phyloP scores from a whole-genome alignment of 2,113 vertebrate genomes.

The Alces alces region DNA sequence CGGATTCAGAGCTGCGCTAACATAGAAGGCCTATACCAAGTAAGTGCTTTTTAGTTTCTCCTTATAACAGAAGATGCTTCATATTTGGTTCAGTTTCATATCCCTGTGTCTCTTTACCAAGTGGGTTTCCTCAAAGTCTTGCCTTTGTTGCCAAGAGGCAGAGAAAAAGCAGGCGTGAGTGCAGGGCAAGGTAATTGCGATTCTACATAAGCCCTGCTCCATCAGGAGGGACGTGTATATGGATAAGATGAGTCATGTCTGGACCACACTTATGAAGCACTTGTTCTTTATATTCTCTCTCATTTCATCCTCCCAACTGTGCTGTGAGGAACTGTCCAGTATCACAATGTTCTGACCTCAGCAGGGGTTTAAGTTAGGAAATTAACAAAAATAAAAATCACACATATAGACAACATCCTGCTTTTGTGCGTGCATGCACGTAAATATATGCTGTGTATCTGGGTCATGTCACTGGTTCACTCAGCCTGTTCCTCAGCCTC shows the following conservation, averaged over 20 bases:
- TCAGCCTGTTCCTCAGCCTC: neutral
- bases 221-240: accelerated
- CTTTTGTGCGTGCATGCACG: neutral
- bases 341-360: neutral
- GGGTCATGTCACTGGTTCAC: neutral
- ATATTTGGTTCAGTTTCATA: neutral
- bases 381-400: neutral
- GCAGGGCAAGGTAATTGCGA: neutral
- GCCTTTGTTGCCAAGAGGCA: neutral
- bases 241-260: neutral
- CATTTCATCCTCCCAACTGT: neutral
- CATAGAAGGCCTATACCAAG: neutral
- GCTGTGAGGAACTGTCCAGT: neutral
- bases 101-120: neutral
- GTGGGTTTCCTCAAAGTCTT: neutral
- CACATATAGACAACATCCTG: neutral
- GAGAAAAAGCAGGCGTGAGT: neutral
- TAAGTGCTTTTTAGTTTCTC: neutral
- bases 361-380: neutral
- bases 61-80: neutral
- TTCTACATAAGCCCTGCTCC: neutral
- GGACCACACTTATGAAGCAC: neutral
- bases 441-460: neutral
- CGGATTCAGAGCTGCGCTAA: neutral
- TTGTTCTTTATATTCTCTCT: neutral